phyloP scores from a whole-genome alignment of 1,140 invertebrate species.

The Varroa destructor region DNA sequence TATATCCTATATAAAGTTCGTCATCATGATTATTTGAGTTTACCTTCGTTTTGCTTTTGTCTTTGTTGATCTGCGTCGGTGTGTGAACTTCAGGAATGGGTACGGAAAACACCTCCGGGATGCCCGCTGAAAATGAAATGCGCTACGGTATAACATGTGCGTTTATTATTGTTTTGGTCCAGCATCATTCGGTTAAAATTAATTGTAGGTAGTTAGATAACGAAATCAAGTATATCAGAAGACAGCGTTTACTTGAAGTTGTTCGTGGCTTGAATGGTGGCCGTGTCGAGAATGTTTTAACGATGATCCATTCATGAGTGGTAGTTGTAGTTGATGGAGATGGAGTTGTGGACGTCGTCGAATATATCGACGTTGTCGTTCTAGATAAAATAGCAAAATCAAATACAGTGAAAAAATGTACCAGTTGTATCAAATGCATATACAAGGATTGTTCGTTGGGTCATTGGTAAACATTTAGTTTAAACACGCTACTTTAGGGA shows the following conservation, averaged over 20 bases:
- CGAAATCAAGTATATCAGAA: too few species aligned
- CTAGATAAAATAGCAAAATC: constrained; percentile 35
- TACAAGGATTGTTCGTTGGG: too few species aligned
- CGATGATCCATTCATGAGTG: constrained; percentile 33
- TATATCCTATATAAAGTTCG: background rate
- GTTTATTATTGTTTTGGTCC: too few species aligned
- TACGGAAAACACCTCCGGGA: constrained; percentile 21
- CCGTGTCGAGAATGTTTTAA: constrained; percentile 27
- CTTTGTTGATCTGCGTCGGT: constrained; percentile 18
- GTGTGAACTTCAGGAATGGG: constrained; percentile 18
- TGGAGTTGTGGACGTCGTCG: constrained; percentile 41
- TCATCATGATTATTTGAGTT: background rate
- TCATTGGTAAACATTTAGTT: too few species aligned
- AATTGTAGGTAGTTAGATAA: too few species aligned
- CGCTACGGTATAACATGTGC: background rate
- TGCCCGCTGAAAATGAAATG: background rate
- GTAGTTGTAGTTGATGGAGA: constrained; percentile 41
- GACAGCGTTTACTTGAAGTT: constrained; percentile 19
- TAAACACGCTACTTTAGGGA: too few species aligned
- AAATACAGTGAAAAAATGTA: background rate
- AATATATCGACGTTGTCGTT: constrained; percentile 39
- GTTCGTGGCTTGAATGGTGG: constrained; percentile 14
- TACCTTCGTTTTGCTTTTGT: constrained; percentile 10
- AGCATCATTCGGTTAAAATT: too few species aligned
- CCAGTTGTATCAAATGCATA: too few species aligned